Evolutionary conservation across 2,113 vertebrate species (phyloP).

Genomic region (Stegostoma tigrinum): DNA sequence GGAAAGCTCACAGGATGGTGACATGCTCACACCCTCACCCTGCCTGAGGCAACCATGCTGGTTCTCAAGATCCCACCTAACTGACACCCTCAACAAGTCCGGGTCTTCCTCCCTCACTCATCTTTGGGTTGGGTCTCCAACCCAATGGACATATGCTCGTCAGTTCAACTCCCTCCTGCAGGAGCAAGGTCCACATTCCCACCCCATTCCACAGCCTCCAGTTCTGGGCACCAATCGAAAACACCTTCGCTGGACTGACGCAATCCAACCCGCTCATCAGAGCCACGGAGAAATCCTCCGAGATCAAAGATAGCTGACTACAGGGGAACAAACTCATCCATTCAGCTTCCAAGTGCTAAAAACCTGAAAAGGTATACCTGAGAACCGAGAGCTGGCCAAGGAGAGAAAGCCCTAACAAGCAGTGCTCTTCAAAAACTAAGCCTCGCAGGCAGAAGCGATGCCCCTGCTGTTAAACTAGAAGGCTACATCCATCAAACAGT

Average conservation of each 20-base stretch:
- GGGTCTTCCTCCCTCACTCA: not conserved
- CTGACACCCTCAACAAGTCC: not conserved
- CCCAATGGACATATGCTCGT: not conserved
- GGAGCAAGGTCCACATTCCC: not conserved
- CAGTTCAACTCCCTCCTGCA: not conserved
- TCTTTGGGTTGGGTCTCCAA: not conserved
- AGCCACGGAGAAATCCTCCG: too few species aligned
- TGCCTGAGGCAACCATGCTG: not conserved
- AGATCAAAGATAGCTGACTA: too few species aligned
- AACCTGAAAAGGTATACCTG: too few species aligned
- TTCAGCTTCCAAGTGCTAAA: too few species aligned
- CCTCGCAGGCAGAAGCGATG: too few species aligned
- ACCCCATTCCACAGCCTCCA: not conserved
- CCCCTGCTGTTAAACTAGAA: too few species aligned
- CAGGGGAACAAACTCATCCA: too few species aligned
- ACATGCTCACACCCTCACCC: not conserved
- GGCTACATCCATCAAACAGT: too few species aligned
- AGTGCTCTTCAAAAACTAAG: too few species aligned
- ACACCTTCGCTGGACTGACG: not conserved
- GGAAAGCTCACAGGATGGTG: not conserved
- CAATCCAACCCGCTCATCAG: not conserved
- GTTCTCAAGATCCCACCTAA: not conserved
- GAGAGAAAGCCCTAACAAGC: too few species aligned
- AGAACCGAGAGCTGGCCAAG: too few species aligned
- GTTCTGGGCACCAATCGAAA: not conserved